Percentiles rank a stretch among this genome's conserved stretches.
Conservation (phyloP, 2,888 invertebrate species). For the Eutolmus rufibarbis region DNA sequence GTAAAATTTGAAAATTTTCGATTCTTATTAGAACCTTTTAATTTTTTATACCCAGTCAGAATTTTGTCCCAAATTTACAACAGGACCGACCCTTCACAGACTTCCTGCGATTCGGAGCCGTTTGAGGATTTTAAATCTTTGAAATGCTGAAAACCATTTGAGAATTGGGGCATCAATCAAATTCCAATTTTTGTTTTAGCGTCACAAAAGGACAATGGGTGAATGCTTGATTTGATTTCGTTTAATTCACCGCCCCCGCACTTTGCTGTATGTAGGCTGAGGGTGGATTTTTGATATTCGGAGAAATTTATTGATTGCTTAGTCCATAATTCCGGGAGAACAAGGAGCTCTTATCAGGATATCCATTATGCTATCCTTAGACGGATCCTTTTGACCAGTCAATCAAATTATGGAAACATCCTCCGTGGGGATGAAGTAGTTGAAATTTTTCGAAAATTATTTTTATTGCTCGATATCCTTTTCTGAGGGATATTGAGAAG, state of each 20-base stretch:
- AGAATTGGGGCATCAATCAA: constrained; percentile 24
- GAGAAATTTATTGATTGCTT: constrained; percentile 16
- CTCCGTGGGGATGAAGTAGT: constrained; percentile 40
- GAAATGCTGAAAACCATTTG: constrained; percentile 7
- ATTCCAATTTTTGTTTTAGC: constrained; percentile 16
- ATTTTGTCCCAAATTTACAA: not conserved
- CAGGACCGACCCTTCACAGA: not conserved
- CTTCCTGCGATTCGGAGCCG: not conserved
- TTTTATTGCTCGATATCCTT: constrained; percentile 29
- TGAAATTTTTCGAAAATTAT: constrained; percentile 38
- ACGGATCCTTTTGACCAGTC: constrained; percentile 51
- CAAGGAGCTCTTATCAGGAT: constrained; percentile 7
- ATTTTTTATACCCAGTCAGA: not conserved
- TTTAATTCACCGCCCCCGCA: not conserved
- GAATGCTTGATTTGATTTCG: constrained; percentile 35
- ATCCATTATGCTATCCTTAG: constrained; percentile 30
- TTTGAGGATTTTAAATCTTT: not conserved
- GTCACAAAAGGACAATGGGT: constrained; percentile 32
- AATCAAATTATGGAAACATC: constrained; percentile 51
- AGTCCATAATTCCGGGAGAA: not conserved
- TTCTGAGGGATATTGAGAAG: not conserved
- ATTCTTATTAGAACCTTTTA: not conserved
- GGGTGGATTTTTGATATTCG: constrained; percentile 13
- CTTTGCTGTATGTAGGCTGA: not conserved
- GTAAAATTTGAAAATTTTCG: not conserved